Base-by-base conservation (phyloP, 2,797 vertebrate genomes). In the Neoniphon sammara region DNA sequence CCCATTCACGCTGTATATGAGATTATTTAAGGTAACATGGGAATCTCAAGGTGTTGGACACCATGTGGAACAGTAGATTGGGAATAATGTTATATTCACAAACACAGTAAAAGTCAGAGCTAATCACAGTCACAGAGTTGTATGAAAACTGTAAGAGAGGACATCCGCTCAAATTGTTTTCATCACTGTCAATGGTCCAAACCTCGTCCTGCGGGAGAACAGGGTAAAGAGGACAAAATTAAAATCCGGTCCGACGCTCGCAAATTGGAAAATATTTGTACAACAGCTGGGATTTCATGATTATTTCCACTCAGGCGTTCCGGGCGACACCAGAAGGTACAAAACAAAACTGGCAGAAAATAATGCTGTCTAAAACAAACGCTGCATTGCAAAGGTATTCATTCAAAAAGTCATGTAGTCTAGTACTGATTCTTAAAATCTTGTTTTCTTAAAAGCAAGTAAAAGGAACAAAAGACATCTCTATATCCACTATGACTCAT, bases 261-360 rank as follows among this genome's bases (percentile, higher is more conserved):
- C 61, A 52, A 73, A 74, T 50, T 61, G 61, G 50, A 75, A 72
- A 47, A 73, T 18, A 56, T 62, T 46, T 65, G 44, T 12, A 21
- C 31, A 67, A 72, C 84, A 86, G 71, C 78, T 86, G 75, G 36
- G 73, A 70, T 77, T 78, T 78, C 63, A 73, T 42, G 17, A 73
- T 76, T 68, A 46, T 70, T 85, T 85, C 79, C 20, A 17, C 77
- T 34, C 21, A 59, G 57, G 75, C 66, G 57, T 66, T 70, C 75
- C 42, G 57, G 36, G 50, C 46, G 65, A 75, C 78, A 31, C 12
- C 6, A 6, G 34, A 44, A n/a, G 18, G 63, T 60, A 25, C 50
- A 47, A 61, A 73, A 65, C n/a, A 47, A 63, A 67, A 68, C 42
- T 72, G 78, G 49, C 31, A 23, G 20, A 66, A 61, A 64, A 17